Evolutionary conservation across 2,797 vertebrate species (phyloP), one percentile per base, ranked within the genome.

Genomic region (Brachymystax lenok): DNA sequence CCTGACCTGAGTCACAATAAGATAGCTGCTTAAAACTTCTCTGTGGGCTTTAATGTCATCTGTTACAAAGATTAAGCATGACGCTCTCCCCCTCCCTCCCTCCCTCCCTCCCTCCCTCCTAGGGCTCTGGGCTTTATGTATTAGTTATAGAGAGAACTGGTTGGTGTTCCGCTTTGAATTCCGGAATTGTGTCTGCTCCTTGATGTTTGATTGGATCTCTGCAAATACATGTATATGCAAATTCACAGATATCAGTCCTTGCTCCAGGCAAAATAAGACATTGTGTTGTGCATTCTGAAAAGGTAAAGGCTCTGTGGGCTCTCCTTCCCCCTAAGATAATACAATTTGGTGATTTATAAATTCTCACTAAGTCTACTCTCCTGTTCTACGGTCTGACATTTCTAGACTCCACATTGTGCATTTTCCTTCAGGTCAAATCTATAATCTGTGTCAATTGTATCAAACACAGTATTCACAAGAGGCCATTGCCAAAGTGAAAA

Each of bases 381-480:
- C 80, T 86, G 88, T 85, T 89, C 88, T 88, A 91, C 87, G 88
- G 21, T 90, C 86, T 94, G 93, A 94, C 92, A 94, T 94, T 94
- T 94, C 86, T 89, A 89, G 79, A 87, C 88, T 90, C 88, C 87
- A 89, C 91, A 90, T 91, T 93, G 89, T 88, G 90, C 92, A 94
- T 94, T 94, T 93, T 93, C 92, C 91, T 90, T 83, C 87, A 92
- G 92, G 92, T 87, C 90, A 93, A 94, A 95, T 95, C 94, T 85
- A 95, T 94, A 94, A 93, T 90, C 86, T 93, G 90, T 94, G 94
- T 94, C 92, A 93, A 94, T 93, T 93, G 92, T 91, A 92, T 93
- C 91, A 93, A 91, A 93, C 83, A 54, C 86, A 84, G 84, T 85
- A 90, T 90, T 86, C 91, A 84, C 90, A 85, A 82, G 88, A 86